Evolutionary conservation across 2,888 invertebrate species (phyloP), one percentile per base, ranked within the genome.

Genomic region (Calliphora vomitoria): DNA sequence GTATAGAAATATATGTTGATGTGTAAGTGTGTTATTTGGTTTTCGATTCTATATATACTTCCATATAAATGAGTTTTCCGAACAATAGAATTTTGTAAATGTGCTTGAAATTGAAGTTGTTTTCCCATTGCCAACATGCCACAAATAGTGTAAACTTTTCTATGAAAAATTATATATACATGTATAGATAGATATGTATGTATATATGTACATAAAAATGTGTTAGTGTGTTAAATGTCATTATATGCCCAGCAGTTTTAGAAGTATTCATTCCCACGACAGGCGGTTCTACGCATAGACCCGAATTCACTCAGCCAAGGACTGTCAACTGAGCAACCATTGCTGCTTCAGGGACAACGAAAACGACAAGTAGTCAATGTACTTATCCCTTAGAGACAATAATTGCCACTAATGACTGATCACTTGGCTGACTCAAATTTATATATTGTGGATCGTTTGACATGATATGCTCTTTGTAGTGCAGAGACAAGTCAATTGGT

Each of bases 91-190:
- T 64, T 38, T 64, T n/a, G 62, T 10, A 64, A 62, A 38, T 64
- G 38, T 64, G 35, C n/a, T 35, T 38, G n/a, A 64, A 38, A 64
- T 64, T 64, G 15, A 38, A 38, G 35, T 64, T 35, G 35, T 64
- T 35, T 64, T 64, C 62, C 11, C 62, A 20, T 64, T 38, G 62
- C 62, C 35, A 64, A 64, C 35, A 64, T 64, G 8, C 38, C 62
- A 64, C 35, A 64, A 64, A 38, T 38, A 64, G n/a, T 64, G 62
- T 64, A 8, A 64, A 64, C 18, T n/a, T 38, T 38, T 58, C 58
- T 18, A 64, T 64, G 3, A 8, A 53, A 18, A 8, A 18, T 13
- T 44, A 11, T 35, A 15, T 15, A 6, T 1, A n/a, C 15, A 50
- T 2, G 2, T 25, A 25, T 25, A 25, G 25, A 25, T 47, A n/a